A percentile compares a stretch with the other conserved stretches of the same genome.
These are phyloP conservation scores for Guaruba guarouba DNA, from an alignment of 2,113 vertebrate genomes.

Conservation along the genomic window DNA sequence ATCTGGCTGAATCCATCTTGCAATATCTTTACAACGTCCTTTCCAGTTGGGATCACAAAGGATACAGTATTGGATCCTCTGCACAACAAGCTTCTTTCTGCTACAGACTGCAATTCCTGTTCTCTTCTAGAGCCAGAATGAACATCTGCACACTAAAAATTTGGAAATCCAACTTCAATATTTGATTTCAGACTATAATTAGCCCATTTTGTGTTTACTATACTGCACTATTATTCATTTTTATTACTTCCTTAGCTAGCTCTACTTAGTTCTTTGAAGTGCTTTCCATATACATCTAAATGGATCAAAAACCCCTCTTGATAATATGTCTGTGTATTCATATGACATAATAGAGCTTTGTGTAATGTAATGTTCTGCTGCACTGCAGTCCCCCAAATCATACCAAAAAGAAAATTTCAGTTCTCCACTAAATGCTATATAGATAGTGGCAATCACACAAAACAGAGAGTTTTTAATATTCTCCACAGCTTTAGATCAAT, in stretches of 20 bases:
- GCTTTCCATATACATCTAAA: constrained; percentile 54
- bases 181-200: constrained; percentile 58
- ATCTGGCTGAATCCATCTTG: neutral
- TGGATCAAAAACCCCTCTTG: constrained; percentile 35
- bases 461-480: neutral
- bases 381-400: constrained; percentile 47
- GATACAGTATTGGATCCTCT: constrained; percentile 24
- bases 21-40: constrained; percentile 4
- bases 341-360: constrained; percentile 7
- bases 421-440: neutral
- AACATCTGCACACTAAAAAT: constrained; percentile 60
- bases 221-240: constrained; percentile 28
- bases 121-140: constrained; percentile 54
- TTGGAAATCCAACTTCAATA: constrained; percentile 62
- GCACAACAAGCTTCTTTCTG: constrained; percentile 14
- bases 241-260: constrained; percentile 56
- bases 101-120: constrained; percentile 42
- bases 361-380: constrained; percentile 43
- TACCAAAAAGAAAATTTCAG: neutral
- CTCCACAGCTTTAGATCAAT: neutral
- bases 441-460: constrained; percentile 1
- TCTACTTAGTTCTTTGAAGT: constrained; percentile 58
- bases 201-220: constrained; percentile 62
- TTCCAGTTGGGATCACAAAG: constrained; percentile 54
- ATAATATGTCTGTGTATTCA: constrained; percentile 44